Evolutionary conservation across 2,888 invertebrate genomes (phyloP), one percentile per base, ranked within the genome.

Genomic region (Nomada ruficornis): DNA sequence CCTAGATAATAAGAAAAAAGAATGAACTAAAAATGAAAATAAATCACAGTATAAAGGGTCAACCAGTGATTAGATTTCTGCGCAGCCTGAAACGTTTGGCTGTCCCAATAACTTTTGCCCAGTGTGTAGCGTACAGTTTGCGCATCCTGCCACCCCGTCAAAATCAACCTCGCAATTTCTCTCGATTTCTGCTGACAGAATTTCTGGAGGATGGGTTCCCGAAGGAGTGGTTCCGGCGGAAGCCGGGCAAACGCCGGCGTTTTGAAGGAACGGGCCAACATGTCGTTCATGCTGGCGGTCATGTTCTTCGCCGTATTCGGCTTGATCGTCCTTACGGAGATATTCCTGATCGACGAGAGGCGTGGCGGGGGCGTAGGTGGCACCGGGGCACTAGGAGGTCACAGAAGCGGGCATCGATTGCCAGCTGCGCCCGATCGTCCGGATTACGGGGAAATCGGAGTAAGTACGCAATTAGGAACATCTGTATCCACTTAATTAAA

Each of bases 241-340:
- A 92, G 94, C 93, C 94, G 94, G 93, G 94, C 94, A 92, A 91
- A 91, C 94, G 93, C 94, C 94, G 94, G 95, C 95, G 93, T 96
- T 95, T 94, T 96, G 52, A 94, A 96, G 91, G 97, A 98, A 94
- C 96, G 98, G 89, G 97, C 97, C 88, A 97, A 97, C 94, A 96
- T 98, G 96, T 98, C 97, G 92, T 98, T 98, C 94, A 96, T 98
- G 94, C 97, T 98, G 93, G 98, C 98, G 85, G 96, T 98, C 89
- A 97, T 98, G 95, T 98, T 98, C 94, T 98, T 98, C 94, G 97
- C 97, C 59, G 96, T 98, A 79, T 98, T 98, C 93, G 97, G 97
- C 64, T 95, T 98, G 90, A 98, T 98, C 91, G 96, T 98, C 82
- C 95, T 98, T 88, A 98, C 98, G 83, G 98, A 98, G 94, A 96